Percentiles rank a stretch among this genome's conserved stretches.
Conservation (phyloP, 2,113 vertebrate species). For the Chloroceryle aenea region DNA sequence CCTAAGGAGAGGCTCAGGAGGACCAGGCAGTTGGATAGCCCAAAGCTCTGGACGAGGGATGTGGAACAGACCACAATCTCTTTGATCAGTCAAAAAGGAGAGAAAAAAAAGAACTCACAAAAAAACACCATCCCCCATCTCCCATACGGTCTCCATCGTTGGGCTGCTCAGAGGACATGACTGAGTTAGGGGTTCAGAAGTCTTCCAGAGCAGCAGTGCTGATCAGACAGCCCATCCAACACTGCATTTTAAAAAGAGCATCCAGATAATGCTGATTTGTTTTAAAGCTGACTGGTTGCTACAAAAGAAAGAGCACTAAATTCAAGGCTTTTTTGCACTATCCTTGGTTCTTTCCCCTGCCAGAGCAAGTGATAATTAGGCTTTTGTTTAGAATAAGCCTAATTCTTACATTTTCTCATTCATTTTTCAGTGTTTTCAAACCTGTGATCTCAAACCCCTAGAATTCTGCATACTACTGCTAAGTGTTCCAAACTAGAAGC, state of each 20-base stretch:
- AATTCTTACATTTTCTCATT: background rate
- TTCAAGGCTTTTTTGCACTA: background rate
- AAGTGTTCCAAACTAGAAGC: background rate
- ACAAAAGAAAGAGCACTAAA: background rate
- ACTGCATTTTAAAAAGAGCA: background rate
- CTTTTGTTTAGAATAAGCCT: background rate
- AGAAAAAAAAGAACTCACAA: background rate
- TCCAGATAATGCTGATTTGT: background rate
- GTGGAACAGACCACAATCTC: background rate
- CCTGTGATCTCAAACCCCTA: background rate
- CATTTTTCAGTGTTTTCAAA: background rate
- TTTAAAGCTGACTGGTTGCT: background rate
- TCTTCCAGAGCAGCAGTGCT: background rate
- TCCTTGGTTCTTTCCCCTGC: background rate
- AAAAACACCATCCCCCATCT: background rate
- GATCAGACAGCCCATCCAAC: background rate
- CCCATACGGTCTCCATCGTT: background rate
- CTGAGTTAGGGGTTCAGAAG: background rate
- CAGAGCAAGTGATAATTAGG: background rate
- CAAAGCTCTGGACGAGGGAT: background rate
- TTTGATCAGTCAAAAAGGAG: conserved; percentile 3
- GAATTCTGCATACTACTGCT: background rate
- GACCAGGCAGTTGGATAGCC: background rate
- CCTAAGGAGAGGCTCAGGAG: background rate
- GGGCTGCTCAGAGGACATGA: background rate